These are phyloP conservation scores for Dryococelus australis DNA, from an alignment of 2,888 invertebrate species.

Conservation along the genomic window DNA sequence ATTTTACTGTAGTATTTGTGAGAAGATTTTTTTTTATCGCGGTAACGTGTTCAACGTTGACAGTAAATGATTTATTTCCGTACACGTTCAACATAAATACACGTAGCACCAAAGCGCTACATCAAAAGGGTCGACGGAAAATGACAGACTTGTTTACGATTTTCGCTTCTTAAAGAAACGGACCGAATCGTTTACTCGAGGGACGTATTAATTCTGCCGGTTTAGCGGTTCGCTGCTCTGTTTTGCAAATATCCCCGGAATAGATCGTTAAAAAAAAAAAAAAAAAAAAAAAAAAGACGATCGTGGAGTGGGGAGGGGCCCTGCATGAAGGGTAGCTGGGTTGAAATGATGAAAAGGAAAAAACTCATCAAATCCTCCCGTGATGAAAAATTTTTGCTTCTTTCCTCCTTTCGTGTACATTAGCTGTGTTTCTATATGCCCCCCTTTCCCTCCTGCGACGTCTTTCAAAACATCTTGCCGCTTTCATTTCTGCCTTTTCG, in stretches of 20 bases:
- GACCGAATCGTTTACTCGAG: not conserved
- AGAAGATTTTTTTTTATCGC: too few species aligned
- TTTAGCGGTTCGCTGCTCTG: not conserved
- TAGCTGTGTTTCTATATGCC: not conserved
- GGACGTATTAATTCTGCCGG: slow-evolving; percentile 9
- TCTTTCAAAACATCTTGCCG: slow-evolving; percentile 26
- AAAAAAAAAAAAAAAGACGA: too few species aligned
- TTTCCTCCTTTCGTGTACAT: not conserved
- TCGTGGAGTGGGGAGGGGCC: too few species aligned
- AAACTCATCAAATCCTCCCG: slow-evolving; percentile 27
- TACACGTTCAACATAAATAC: too few species aligned
- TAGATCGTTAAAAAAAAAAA: not conserved
- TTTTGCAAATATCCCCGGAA: not conserved
- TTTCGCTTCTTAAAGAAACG: not conserved
- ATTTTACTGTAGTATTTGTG: too few species aligned
- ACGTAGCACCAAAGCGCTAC: not conserved
- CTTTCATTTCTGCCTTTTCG: not conserved
- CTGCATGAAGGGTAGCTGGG: too few species aligned
- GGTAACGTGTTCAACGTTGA: too few species aligned
- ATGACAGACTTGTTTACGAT: not conserved
- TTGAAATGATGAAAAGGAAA: not conserved
- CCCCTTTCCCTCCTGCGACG: not conserved
- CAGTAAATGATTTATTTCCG: too few species aligned
- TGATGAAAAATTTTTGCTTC: slow-evolving; percentile 12
- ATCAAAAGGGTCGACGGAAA: not conserved